A percentile compares a stretch with the other conserved stretches of the same genome.
These are phyloP conservation scores for Chlorodrepanis virens DNA, from an alignment of 2,113 vertebrate genomes.

Conservation along the genomic window DNA sequence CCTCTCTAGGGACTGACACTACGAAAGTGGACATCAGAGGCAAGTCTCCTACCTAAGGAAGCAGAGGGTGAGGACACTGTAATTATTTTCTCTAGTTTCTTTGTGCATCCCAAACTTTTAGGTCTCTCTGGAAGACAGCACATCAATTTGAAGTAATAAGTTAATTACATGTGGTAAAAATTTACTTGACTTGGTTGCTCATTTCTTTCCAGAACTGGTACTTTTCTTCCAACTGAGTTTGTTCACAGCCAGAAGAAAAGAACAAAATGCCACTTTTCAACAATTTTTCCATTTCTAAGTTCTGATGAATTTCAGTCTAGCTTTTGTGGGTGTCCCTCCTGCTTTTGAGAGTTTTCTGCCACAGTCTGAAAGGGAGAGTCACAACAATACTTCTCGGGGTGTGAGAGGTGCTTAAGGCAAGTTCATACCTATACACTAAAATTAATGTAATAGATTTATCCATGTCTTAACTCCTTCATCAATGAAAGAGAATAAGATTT, in stretches of 20 bases:
- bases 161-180: neutral
- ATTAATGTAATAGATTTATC: neutral
- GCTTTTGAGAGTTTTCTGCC: neutral
- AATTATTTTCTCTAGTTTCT: neutral
- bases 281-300: neutral
- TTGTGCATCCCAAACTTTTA: neutral
- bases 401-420: neutral
- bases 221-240: neutral
- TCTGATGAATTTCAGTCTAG: neutral
- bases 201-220: neutral
- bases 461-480: neutral
- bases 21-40: neutral
- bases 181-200: neutral
- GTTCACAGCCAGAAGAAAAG: neutral
- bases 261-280: neutral
- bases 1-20: neutral
- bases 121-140: neutral
- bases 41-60: neutral
- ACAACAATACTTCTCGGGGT: neutral
- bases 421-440: neutral
- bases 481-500: neutral
- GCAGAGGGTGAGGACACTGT: neutral
- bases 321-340: neutral
- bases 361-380: neutral
- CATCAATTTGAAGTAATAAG: neutral